A percentile compares a stretch with the other conserved stretches of the same genome.
phyloP scores from a whole-genome alignment of 2,797 vertebrate genomes.

The Allobates femoralis region DNA sequence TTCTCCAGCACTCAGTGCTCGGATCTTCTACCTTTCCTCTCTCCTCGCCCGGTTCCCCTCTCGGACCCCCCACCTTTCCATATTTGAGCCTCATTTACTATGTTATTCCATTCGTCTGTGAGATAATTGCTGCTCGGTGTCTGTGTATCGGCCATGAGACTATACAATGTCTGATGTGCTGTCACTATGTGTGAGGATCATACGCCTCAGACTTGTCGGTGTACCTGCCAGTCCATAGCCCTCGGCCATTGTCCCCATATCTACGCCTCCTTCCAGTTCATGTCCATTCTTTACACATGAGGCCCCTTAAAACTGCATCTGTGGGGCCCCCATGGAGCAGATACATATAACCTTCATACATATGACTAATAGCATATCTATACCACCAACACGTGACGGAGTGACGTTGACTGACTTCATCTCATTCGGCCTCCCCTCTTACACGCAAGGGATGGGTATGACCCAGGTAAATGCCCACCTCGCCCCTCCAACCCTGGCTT shows the following conservation, averaged over 20 bases:
- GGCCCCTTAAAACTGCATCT: not conserved
- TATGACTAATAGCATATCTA: not conserved
- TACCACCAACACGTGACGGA: not conserved
- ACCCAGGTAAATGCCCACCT: conserved; percentile 24
- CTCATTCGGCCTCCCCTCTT: not conserved
- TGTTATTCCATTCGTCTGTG: not conserved
- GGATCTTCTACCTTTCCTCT: not conserved
- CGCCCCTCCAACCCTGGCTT: not conserved
- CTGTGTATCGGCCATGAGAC: not conserved
- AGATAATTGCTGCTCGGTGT: not conserved
- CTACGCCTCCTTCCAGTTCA: not conserved
- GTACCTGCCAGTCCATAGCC: not conserved
- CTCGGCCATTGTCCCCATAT: not conserved
- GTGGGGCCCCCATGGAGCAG: not conserved
- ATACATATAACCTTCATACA: not conserved
- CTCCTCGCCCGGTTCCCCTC: not conserved
- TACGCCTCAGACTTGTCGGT: not conserved
- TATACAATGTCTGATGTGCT: not conserved
- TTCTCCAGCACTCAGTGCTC: not conserved
- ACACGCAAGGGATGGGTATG: not conserved
- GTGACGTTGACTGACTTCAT: not conserved
- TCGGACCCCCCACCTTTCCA: not conserved
- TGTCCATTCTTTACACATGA: not conserved
- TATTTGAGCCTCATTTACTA: conserved; percentile 2
- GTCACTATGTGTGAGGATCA: not conserved